A percentile compares a stretch with the other conserved stretches of the same genome.
phyloP scores from a whole-genome alignment of 2,888 invertebrate species.

The Cataglyphis altisquamis region DNA sequence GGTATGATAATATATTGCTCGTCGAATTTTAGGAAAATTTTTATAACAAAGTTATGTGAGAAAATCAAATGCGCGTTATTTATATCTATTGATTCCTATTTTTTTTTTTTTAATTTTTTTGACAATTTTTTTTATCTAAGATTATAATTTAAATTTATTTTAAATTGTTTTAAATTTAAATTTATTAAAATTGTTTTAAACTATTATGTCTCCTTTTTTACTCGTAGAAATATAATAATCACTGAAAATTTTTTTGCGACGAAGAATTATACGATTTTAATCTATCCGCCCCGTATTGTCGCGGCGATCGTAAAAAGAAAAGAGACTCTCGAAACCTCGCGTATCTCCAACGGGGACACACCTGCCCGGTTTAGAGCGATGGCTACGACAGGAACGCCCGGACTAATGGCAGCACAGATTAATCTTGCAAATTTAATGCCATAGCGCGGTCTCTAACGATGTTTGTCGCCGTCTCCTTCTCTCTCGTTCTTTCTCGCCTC shows the following conservation, averaged over 20 bases:
- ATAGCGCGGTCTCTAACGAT: conserved; percentile 72
- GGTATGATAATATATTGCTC: neutral
- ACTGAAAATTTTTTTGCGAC: neutral
- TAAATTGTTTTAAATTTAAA: no score
- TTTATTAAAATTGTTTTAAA: no score
- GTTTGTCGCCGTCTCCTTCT: conserved; percentile 48
- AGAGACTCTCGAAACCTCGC: conserved; percentile 4
- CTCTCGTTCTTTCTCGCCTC: neutral
- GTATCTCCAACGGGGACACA: conserved; percentile 39
- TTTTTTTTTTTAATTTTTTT: neutral
- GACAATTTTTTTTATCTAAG: neutral
- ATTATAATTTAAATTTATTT: neutral
- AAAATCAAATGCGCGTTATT: neutral
- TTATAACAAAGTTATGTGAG: neutral
- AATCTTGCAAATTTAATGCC: conserved; percentile 81
- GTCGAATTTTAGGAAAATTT: neutral
- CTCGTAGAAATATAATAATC: neutral
- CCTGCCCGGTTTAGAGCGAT: conserved; percentile 53
- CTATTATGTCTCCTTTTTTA: neutral
- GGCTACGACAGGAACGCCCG: conserved; percentile 68
- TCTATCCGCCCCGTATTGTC: conserved; percentile 8
- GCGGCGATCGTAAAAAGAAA: conserved; percentile 18
- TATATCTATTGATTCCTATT: neutral
- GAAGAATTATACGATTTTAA: neutral
- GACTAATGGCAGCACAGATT: conserved; percentile 80